These are phyloP conservation scores for Protophormia terraenovae DNA, from an alignment of 2,888 invertebrate species.

Conservation along the genomic window DNA sequence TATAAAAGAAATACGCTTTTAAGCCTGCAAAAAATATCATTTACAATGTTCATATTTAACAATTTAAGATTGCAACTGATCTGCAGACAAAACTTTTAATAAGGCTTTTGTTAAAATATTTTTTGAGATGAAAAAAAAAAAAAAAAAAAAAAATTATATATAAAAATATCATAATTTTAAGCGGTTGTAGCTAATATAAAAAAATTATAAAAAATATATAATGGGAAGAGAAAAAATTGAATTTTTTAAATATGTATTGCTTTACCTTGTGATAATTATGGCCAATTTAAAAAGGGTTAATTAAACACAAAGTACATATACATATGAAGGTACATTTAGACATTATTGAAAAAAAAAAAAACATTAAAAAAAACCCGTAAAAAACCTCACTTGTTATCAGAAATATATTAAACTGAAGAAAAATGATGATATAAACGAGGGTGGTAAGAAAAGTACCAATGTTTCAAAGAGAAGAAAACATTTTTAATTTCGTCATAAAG, in stretches of 20 bases:
- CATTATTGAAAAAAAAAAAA: slow-evolving; percentile 5
- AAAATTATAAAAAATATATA: background rate
- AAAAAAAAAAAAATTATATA: slow-evolving; percentile 20
- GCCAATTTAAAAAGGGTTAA: slow-evolving; percentile 79
- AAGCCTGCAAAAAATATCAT: slow-evolving; percentile 40
- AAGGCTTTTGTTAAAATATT: slow-evolving; percentile 55
- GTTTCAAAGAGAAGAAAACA: too few relatives aligned
- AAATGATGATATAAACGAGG: slow-evolving; percentile 1
- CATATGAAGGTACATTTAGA: background rate
- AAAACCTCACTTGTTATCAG: slow-evolving; percentile 57
- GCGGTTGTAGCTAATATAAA: slow-evolving; percentile 17
- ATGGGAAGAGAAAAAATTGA: background rate
- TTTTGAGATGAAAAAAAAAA: too few relatives aligned
- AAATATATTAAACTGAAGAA: slow-evolving; percentile 36
- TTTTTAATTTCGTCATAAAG: too few relatives aligned
- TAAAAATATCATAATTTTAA: slow-evolving; percentile 62
- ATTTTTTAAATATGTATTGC: background rate
- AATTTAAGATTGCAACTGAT: slow-evolving; percentile 67
- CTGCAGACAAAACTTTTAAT: slow-evolving; percentile 56
- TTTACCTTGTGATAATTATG: slow-evolving; percentile 62
- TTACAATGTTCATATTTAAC: slow-evolving; percentile 58
- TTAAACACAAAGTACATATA: slow-evolving; percentile 70
- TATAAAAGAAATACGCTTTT: slow-evolving; percentile 3
- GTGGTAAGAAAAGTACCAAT: background rate
- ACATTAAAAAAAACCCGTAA: slow-evolving; percentile 18